These are phyloP conservation scores for Loriculus beryllinus DNA, from an alignment of 2,797 vertebrate genomes.

Conservation along the genomic window DNA sequence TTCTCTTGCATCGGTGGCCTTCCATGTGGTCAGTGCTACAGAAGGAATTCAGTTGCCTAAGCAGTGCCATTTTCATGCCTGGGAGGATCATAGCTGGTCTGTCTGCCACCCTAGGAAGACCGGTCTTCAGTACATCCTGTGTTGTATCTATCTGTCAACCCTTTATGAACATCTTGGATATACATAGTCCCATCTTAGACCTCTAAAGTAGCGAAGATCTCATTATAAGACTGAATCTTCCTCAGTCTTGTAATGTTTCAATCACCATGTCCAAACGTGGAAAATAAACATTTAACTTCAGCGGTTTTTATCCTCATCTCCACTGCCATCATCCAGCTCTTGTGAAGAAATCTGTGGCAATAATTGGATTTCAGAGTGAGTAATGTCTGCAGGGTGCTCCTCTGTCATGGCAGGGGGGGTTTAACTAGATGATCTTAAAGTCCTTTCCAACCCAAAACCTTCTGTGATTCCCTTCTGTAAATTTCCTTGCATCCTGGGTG, in stretches of 20 bases:
- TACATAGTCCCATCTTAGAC: background rate
- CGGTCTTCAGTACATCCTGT: background rate
- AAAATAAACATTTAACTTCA: background rate
- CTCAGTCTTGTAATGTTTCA: background rate
- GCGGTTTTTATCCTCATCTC: background rate
- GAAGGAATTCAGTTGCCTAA: background rate
- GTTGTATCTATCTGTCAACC: background rate
- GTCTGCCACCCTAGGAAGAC: background rate
- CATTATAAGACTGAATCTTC: background rate
- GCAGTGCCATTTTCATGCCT: background rate
- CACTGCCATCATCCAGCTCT: background rate
- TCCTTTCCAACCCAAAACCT: background rate
- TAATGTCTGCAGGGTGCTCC: background rate
- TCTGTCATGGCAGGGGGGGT: background rate
- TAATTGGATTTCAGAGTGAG: background rate
- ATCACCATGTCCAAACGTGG: background rate
- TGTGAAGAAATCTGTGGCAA: background rate
- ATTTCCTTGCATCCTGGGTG: background rate
- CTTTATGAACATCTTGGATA: rapidly evolving
- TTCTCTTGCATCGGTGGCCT: background rate
- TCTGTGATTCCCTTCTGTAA: background rate
- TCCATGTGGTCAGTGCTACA: background rate
- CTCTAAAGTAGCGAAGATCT: background rate
- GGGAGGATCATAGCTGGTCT: background rate
- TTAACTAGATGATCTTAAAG: background rate